phyloP scores from a whole-genome alignment of 2,888 invertebrate species.

The Aquatica leii region DNA sequence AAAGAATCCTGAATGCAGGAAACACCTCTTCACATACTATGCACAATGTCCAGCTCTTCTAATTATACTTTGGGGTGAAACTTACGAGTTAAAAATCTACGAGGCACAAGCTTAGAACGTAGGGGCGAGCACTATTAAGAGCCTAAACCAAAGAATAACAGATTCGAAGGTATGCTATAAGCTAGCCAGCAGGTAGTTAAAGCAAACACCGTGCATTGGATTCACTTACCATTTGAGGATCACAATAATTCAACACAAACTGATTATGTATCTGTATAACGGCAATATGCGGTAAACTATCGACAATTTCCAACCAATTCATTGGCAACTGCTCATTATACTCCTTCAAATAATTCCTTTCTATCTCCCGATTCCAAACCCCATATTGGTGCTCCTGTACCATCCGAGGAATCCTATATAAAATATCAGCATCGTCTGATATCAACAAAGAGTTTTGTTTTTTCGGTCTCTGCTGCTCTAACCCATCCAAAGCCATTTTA shows the following conservation, averaged over 20 bases:
- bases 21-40: too few species aligned
- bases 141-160: too few species aligned
- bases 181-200: background rate
- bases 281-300: conserved; percentile 65
- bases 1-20: too few species aligned
- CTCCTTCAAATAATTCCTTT: conserved; percentile 64
- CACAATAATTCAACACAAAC: conserved; percentile 53
- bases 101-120: too few species aligned
- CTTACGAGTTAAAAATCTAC: too few species aligned
- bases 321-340: conserved; percentile 73
- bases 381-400: conserved; percentile 61
- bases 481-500: conserved; percentile 55
- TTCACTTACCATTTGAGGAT: conserved; percentile 55
- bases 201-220: background rate
- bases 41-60: too few species aligned
- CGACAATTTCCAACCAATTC: conserved; percentile 72
- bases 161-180: too few species aligned
- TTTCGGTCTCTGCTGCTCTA: conserved; percentile 50
- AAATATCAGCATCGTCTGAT: conserved; percentile 50
- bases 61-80: too few species aligned
- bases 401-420: conserved; percentile 58
- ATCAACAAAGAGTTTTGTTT: conserved; percentile 43
- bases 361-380: conserved; percentile 62
- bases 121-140: too few species aligned
- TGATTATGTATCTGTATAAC: conserved; percentile 59